Conservation (phyloP, 2,113 vertebrate genomes). For the Gambusia holbrooki region DNA sequence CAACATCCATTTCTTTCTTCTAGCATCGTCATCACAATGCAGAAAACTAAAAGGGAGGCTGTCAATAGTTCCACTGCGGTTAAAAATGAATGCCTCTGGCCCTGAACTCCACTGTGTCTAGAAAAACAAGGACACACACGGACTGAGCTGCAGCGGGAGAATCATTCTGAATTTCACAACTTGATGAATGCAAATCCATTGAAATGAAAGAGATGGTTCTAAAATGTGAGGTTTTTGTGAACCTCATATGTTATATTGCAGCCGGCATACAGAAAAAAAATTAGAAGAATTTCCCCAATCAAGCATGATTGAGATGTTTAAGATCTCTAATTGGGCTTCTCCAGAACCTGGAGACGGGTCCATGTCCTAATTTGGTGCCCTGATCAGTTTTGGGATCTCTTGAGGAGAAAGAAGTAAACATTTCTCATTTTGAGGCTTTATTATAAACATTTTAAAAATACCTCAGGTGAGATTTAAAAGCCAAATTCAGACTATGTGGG, state of each 20-base stretch:
- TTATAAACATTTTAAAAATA: conserved; percentile 5
- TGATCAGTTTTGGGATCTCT: not conserved
- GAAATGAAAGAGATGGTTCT: conserved; percentile 6
- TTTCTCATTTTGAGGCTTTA: not conserved
- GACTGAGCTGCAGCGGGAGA: conserved; percentile 40
- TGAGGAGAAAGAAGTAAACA: not conserved
- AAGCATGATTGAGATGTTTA: not conserved
- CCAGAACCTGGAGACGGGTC: conserved; percentile 7
- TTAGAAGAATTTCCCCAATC: not conserved
- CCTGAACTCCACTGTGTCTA: conserved; percentile 34
- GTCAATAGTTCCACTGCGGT: conserved; percentile 5
- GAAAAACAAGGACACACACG: conserved; percentile 29
- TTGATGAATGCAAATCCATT: conserved; percentile 45
- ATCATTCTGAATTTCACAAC: conserved; percentile 67
- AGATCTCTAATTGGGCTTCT: not conserved
- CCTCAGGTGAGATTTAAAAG: conserved; percentile 16
- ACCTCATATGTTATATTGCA: not conserved
- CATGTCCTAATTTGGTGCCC: not conserved
- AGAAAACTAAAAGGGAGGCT: not conserved
- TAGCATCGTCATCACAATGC: not conserved
- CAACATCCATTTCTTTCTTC: not conserved
- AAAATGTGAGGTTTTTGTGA: conserved; percentile 12
- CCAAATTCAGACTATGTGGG: not conserved
- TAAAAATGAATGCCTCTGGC: conserved; percentile 58
- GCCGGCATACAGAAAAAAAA: not conserved